These are phyloP conservation scores for Peromyscus leucopus DNA, from an alignment of 2,113 vertebrate genomes.

Conservation along the genomic window DNA sequence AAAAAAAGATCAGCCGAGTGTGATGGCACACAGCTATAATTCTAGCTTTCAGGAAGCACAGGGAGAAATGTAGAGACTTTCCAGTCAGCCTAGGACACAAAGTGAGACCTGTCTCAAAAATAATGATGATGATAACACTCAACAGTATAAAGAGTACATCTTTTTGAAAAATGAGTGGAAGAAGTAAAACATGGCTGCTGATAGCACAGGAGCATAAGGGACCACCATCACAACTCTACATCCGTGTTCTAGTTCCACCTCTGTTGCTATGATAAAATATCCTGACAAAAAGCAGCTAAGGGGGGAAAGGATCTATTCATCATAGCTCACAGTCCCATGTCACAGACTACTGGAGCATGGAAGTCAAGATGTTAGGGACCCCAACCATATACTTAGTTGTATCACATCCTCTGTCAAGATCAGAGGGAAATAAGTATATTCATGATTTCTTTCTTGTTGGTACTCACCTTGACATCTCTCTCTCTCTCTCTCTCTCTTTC, in stretches of 20 bases:
- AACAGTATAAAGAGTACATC: not conserved
- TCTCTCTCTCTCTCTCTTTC: too few species aligned
- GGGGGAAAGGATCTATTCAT: not conserved
- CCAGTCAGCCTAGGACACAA: not conserved
- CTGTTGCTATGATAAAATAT: not conserved
- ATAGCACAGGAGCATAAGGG: too few species aligned
- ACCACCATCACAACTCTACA: not conserved
- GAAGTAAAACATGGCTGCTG: not conserved
- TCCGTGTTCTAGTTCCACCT: too few species aligned
- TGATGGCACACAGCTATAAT: not conserved
- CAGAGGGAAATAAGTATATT: not conserved
- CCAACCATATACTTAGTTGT: not conserved
- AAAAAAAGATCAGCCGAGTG: not conserved
- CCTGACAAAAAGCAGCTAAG: not conserved
- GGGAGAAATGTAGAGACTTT: not conserved
- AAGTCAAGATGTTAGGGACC: not conserved
- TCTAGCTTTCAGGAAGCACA: not conserved
- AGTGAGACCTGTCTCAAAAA: not conserved
- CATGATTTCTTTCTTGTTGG: not conserved
- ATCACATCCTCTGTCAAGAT: not conserved
- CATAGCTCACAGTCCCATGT: not conserved
- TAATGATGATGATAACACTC: not conserved
- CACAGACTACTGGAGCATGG: not conserved
- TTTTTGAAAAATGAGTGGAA: too few species aligned
- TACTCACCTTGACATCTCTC: not conserved